phyloP scores from a whole-genome alignment of 2,113 vertebrate genomes.

The Melanostigma gelatinosum region DNA sequence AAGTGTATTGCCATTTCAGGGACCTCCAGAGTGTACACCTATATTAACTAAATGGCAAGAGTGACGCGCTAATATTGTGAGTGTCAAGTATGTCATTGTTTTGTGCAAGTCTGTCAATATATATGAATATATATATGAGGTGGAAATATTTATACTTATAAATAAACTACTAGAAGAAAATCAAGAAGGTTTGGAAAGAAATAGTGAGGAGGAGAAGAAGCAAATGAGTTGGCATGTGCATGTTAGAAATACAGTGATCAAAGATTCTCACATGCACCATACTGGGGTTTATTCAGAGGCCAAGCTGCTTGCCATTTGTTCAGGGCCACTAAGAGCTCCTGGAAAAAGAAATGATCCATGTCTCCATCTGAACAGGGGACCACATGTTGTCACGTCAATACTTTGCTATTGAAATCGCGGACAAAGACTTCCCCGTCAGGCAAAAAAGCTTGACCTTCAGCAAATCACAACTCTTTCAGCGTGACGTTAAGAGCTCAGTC shows the following conservation, averaged over 20 bases:
- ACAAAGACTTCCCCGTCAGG: conserved; percentile 73
- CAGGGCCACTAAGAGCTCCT: conserved; percentile 69
- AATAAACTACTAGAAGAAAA: conserved; percentile 12
- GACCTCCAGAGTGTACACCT: conserved; percentile 47
- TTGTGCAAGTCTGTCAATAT: conserved; percentile 25
- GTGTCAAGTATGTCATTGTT: conserved; percentile 39
- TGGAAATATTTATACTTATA: conserved; percentile 28
- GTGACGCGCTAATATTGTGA: conserved; percentile 26
- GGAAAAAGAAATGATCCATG: conserved; percentile 70
- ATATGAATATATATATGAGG: neutral
- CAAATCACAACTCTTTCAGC: conserved; percentile 51
- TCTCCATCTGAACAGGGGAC: conserved; percentile 71
- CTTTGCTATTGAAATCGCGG: conserved; percentile 71
- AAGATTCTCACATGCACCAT: conserved; percentile 60
- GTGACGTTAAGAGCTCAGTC: conserved; percentile 36
- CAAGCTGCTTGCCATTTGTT: conserved; percentile 77
- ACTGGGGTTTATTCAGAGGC: conserved; percentile 74
- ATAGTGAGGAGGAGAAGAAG: conserved; percentile 4
- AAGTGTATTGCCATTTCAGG: conserved; percentile 46
- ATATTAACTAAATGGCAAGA: conserved; percentile 37
- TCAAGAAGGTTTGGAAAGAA: conserved; percentile 1
- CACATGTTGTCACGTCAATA: conserved; percentile 76
- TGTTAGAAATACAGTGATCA: conserved; percentile 44
- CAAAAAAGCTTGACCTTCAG: conserved; percentile 78
- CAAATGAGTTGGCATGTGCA: neutral